Evolutionary conservation across 2,797 vertebrate species (phyloP).

Genomic region (Melanotaenia trifasciata): DNA sequence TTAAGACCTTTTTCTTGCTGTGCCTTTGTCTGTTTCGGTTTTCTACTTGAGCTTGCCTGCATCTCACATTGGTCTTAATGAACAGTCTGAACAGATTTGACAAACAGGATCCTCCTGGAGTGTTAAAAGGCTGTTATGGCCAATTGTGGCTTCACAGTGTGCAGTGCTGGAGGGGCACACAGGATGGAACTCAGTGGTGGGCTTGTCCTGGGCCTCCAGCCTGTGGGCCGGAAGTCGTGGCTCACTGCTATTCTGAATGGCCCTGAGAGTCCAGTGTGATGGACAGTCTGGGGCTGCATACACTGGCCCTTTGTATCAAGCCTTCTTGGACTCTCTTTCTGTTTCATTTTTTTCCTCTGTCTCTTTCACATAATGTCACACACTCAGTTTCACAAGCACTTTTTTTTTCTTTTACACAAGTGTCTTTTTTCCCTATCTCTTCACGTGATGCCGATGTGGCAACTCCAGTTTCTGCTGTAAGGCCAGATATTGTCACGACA

Average conservation of each 20-base stretch:
- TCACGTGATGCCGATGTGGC: slow-evolving; percentile 59
- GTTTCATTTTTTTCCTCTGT: slow-evolving; percentile 30
- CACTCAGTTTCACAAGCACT: slow-evolving; percentile 34
- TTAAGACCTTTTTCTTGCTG: background rate
- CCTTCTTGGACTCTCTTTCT: slow-evolving; percentile 61
- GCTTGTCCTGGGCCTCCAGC: slow-evolving; percentile 69
- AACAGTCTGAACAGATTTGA: slow-evolving; percentile 44
- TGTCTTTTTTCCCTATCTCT: slow-evolving; percentile 26
- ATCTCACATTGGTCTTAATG: slow-evolving; percentile 15
- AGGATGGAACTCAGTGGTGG: slow-evolving; percentile 76
- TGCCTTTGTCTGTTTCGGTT: background rate
- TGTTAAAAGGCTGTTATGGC: slow-evolving; percentile 44
- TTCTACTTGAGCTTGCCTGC: background rate
- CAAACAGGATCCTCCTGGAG: slow-evolving; percentile 65
- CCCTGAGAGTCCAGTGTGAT: slow-evolving; percentile 75
- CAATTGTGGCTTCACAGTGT: slow-evolving; percentile 39
- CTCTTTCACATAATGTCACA: slow-evolving; percentile 49
- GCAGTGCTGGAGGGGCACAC: slow-evolving; percentile 58
- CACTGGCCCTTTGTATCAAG: slow-evolving; percentile 80
- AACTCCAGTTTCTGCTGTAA: slow-evolving; percentile 37
- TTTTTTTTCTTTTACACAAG: slow-evolving; percentile 42
- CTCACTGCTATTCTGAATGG: slow-evolving; percentile 73
- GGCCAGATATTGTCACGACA: slow-evolving; percentile 44
- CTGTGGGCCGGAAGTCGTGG: slow-evolving; percentile 72
- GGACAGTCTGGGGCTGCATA: slow-evolving; percentile 70